A percentile compares a stretch with the other conserved stretches of the same genome.
These are phyloP conservation scores for roundworm (Caenorhabditis elegans) DNA, from an alignment of 1,140 invertebrate species.

Conservation along the genomic window WBcel235 BX284604.4:2154001-2154500, in stretches of 20 bases:
- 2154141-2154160: too few species aligned
- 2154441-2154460: conserved; percentile 49
- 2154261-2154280: conserved; percentile 39
- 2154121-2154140: too few species aligned
- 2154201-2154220: conserved; percentile 43
- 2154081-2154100: too few species aligned
- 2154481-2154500: conserved; percentile 48
- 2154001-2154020: too few species aligned
- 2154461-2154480: conserved; percentile 51
- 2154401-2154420: conserved; percentile 48
- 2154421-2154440: conserved; percentile 50
- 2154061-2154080: too few species aligned
- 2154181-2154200: too few species aligned
- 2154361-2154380: not conserved
- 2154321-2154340: conserved; percentile 44
- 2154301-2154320: conserved; percentile 42
- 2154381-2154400: not conserved
- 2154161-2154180: too few species aligned
- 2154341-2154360: conserved; percentile 51
- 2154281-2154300: conserved; percentile 42
- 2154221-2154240: conserved; percentile 33
- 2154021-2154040: too few species aligned
- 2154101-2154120: too few species aligned
- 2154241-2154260: conserved; percentile 38
- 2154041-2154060: too few species aligned